Evolutionary conservation across 2,113 vertebrate species (phyloP).

Genomic region (Suricata suricatta): DNA sequence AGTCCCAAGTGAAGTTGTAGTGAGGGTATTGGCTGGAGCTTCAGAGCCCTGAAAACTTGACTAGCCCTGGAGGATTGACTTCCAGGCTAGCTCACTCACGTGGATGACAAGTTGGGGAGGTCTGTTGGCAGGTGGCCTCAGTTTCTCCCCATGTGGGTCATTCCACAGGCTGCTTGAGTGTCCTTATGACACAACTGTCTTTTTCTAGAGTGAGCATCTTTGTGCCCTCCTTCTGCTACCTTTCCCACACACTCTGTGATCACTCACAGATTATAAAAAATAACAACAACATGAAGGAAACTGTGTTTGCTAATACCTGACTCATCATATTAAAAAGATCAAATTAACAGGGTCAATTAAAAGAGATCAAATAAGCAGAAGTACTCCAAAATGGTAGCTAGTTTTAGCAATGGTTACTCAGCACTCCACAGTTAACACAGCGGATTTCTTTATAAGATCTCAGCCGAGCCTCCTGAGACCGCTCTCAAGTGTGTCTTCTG

Average conservation of each 20-base stretch:
- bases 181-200: not conserved
- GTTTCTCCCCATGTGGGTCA: not conserved
- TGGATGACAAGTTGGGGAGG: not conserved
- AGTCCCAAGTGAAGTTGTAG: not conserved
- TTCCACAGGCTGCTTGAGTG: not conserved
- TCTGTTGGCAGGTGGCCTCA: too few species aligned
- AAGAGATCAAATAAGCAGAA: not conserved
- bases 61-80: not conserved
- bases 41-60: not conserved
- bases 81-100: not conserved
- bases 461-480: not conserved
- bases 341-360: not conserved
- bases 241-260: not conserved
- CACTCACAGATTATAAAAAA: not conserved
- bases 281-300: not conserved
- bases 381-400: not conserved
- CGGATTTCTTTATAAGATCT: not conserved
- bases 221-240: fast-evolving
- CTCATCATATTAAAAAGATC: not conserved
- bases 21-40: not conserved
- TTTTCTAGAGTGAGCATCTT: not conserved
- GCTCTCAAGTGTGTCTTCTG: not conserved
- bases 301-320: not conserved
- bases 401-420: not conserved
- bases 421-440: not conserved